phyloP scores from a whole-genome alignment of 2,113 vertebrate genomes.

The Eulemur macaco region DNA sequence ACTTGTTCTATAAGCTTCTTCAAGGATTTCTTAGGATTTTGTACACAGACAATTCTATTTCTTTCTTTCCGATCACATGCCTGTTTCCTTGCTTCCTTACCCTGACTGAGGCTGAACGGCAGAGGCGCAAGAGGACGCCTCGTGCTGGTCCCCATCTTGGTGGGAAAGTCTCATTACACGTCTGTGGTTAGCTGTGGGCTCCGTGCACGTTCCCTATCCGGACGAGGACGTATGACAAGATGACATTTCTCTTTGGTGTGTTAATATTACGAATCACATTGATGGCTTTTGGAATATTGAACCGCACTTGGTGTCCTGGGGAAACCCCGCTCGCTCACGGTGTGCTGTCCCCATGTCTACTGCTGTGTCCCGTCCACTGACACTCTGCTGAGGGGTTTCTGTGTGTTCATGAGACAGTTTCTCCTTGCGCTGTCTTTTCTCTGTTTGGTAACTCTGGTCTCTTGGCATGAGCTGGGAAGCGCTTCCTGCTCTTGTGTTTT shows the following conservation, averaged over 20 bases:
- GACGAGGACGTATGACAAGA: neutral
- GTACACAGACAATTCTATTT: neutral
- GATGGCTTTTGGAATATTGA: too few species aligned
- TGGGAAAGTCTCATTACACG: neutral
- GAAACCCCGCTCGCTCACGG: neutral
- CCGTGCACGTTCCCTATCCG: neutral
- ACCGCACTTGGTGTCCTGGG: neutral
- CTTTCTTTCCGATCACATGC: neutral
- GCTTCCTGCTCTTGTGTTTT: too few species aligned
- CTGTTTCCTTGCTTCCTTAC: neutral
- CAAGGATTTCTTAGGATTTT: neutral
- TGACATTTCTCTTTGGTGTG: neutral
- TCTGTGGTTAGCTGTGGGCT: too few species aligned
- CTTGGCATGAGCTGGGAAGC: too few species aligned
- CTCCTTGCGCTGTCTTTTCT: too few species aligned
- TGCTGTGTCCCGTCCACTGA: too few species aligned
- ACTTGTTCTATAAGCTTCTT: neutral
- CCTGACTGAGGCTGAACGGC: neutral
- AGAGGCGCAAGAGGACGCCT: neutral
- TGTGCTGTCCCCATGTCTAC: accelerated
- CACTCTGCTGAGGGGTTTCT: neutral
- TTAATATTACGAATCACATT: neutral
- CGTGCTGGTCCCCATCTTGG: neutral
- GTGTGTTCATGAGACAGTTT: too few species aligned
- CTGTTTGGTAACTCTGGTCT: too few species aligned